Evolutionary conservation across 2,113 vertebrate species (phyloP).

Genomic region (Thryonomys swinderianus): DNA sequence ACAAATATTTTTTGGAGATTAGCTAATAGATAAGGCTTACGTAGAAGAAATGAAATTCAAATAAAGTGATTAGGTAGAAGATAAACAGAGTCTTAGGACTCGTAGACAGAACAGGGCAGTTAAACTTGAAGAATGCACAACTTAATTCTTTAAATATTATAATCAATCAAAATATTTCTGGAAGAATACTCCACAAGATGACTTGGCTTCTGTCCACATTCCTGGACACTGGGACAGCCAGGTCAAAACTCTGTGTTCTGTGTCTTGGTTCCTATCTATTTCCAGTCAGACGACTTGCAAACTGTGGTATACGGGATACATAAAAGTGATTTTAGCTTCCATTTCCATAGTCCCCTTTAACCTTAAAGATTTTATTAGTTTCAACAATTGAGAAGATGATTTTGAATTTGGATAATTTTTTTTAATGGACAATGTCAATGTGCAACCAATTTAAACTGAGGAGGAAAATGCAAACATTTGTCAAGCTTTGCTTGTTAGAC

Average conservation of each 20-base stretch:
- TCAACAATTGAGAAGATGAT: neutral
- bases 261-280: neutral
- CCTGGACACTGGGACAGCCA: neutral
- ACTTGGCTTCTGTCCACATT: rapidly evolving
- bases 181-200: rapidly evolving
- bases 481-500: neutral
- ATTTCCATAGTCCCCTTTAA: neutral
- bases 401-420: neutral
- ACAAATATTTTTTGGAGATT: neutral
- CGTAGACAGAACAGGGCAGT: neutral
- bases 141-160: neutral
- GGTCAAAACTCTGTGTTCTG: neutral
- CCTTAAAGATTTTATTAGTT: neutral
- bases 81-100: neutral
- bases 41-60: neutral
- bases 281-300: neutral
- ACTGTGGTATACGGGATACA: neutral
- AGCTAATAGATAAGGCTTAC: neutral
- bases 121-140: neutral
- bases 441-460: neutral
- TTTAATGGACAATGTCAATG: neutral
- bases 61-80: neutral
- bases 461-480: neutral
- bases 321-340: neutral
- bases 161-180: neutral